Conservation (phyloP, 2,797 vertebrate genomes). For the Melanotaenia nigrans region DNA sequence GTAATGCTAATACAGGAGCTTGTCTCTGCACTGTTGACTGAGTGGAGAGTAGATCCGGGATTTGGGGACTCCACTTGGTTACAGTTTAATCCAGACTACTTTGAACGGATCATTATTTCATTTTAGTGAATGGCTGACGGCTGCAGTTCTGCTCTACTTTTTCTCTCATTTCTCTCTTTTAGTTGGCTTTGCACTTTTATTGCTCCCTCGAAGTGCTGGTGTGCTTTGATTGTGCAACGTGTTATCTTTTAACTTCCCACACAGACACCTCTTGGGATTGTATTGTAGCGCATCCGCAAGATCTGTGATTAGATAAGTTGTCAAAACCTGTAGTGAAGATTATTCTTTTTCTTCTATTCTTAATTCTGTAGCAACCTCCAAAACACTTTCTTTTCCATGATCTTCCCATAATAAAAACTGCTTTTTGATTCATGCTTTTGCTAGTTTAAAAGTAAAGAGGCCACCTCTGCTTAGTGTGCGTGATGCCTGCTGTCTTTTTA, state of each 20-base stretch:
- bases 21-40: constrained; percentile 58
- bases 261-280: constrained; percentile 14
- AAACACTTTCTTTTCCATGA: background rate
- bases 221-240: background rate
- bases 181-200: background rate
- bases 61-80: constrained; percentile 47
- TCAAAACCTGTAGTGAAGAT: constrained; percentile 1
- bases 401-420: constrained; percentile 5
- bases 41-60: constrained; percentile 51
- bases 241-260: constrained; percentile 25
- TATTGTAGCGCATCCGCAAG: constrained; percentile 19
- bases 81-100: constrained; percentile 68
- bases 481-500: constrained; percentile 56
- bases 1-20: constrained; percentile 75
- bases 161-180: background rate
- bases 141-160: background rate
- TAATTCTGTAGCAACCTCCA: background rate
- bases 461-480: constrained; percentile 58
- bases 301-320: constrained; percentile 10
- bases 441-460: constrained; percentile 48
- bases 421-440: constrained; percentile 33
- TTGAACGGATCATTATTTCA: constrained; percentile 35
- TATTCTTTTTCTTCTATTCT: constrained; percentile 5
- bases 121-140: background rate
- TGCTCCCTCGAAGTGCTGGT: background rate